A percentile compares a stretch with the other conserved stretches of the same genome.
Conservation (phyloP, 2,113 vertebrate species). For the Cyanoliseus patagonus region DNA sequence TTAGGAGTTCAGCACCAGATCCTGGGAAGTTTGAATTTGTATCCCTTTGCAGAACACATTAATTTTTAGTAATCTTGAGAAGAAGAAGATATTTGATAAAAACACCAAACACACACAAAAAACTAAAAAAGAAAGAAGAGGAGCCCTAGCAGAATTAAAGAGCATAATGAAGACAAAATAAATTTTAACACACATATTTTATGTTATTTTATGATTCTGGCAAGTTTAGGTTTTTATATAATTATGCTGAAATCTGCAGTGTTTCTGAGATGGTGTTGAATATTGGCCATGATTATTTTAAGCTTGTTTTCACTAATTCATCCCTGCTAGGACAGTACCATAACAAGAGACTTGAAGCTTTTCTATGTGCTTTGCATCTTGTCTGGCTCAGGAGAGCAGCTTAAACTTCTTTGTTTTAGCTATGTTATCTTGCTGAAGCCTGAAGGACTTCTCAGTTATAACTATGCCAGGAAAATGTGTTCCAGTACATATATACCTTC, state of each 20-base stretch:
- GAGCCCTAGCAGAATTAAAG: not conserved
- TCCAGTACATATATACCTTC: not conserved
- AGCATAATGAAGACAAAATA: not conserved
- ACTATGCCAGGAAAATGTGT: not conserved
- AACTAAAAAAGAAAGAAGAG: not conserved
- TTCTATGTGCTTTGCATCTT: not conserved
- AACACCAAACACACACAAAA: not conserved
- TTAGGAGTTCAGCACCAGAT: not conserved
- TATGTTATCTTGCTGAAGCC: not conserved
- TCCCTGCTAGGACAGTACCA: not conserved
- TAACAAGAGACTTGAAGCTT: not conserved
- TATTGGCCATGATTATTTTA: not conserved
- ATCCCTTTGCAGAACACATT: not conserved
- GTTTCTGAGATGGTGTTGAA: not conserved
- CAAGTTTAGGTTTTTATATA: not conserved
- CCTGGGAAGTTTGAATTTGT: not conserved
- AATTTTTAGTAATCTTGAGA: not conserved
- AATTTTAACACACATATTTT: not conserved
- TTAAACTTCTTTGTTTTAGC: not conserved
- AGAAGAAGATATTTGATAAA: not conserved
- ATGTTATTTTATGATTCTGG: not conserved
- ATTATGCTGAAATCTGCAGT: not conserved
- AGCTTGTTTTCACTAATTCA: not conserved
- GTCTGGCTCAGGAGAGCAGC: not conserved
- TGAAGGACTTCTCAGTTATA: conserved; percentile 10